phyloP scores from a whole-genome alignment of 2,888 invertebrate species.

The Lasioglossum vierecki region DNA sequence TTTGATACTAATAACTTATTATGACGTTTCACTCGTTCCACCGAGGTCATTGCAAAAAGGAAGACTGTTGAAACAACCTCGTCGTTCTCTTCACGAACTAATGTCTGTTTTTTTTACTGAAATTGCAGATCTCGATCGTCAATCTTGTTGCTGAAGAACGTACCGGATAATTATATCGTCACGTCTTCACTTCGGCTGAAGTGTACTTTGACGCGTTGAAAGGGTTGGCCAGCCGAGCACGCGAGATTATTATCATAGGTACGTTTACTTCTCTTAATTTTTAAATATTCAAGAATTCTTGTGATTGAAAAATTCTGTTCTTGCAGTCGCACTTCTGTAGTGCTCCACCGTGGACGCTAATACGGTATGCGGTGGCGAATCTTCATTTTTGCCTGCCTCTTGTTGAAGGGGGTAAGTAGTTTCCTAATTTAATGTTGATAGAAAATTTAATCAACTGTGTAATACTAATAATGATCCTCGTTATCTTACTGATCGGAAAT shows the following conservation, averaged over 20 bases:
- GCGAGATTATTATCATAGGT: conserved; percentile 31
- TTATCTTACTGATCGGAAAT: no score
- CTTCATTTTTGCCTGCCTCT: conserved; percentile 84
- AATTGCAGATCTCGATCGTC: conserved; percentile 43
- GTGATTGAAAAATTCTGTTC: neutral
- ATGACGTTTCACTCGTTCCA: conserved; percentile 18
- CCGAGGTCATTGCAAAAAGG: neutral
- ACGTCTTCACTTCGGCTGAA: neutral
- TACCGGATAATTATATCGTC: conserved; percentile 6
- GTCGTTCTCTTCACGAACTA: neutral
- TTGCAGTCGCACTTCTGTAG: conserved; percentile 67
- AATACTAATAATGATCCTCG: no score
- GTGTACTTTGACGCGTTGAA: neutral
- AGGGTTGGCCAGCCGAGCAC: conserved; percentile 4
- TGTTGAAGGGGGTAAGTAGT: conserved; percentile 85
- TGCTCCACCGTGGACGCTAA: conserved; percentile 79
- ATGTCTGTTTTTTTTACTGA: conserved; percentile 1
- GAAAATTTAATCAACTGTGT: neutral
- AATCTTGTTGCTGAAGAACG: neutral
- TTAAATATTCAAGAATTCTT: neutral
- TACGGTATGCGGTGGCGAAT: conserved; percentile 85
- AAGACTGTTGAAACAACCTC: neutral
- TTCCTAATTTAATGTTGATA: neutral
- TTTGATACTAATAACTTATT: conserved; percentile 57
- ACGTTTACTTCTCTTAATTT: neutral